These are phyloP conservation scores for Sciurus niger DNA, from an alignment of 2,113 vertebrate species.

Conservation along the genomic window DNA sequence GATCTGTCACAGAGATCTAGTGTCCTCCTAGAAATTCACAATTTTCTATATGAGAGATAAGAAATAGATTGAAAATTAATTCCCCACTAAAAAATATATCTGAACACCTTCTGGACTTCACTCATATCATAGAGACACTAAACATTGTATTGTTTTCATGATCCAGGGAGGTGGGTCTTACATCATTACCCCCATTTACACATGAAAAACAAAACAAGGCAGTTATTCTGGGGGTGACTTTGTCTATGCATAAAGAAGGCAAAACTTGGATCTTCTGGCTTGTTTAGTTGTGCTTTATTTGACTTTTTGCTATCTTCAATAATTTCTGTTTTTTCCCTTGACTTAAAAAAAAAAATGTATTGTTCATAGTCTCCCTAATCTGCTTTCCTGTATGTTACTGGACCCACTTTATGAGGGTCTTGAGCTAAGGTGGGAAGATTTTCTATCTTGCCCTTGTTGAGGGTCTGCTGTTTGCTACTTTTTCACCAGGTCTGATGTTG, in stretches of 20 bases:
- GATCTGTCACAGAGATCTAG: slow-evolving; percentile 20
- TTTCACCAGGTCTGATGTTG: slow-evolving; percentile 20
- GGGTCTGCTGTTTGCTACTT: not conserved
- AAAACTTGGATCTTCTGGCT: not conserved
- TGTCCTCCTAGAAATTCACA: slow-evolving; percentile 1
- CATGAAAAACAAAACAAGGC: not conserved
- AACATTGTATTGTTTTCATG: not conserved
- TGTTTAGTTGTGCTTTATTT: not conserved
- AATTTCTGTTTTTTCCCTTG: not conserved
- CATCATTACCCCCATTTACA: not conserved
- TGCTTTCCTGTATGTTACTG: not conserved
- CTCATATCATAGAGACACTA: not conserved
- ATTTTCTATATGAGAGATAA: slow-evolving; percentile 27
- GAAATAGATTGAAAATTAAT: slow-evolving; percentile 58
- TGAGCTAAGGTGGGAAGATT: not conserved
- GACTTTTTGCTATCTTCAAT: slow-evolving; percentile 9
- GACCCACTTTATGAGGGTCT: not conserved
- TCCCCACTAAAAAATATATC: not conserved
- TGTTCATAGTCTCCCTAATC: not conserved
- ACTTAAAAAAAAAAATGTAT: not conserved
- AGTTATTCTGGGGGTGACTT: not conserved
- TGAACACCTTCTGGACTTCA: not conserved
- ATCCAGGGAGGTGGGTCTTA: not conserved
- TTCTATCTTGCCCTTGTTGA: not conserved
- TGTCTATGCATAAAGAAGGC: not conserved